phyloP scores from a whole-genome alignment of 92 coral and sea anemone genomes.

The Blastomussa wellsi region DNA sequence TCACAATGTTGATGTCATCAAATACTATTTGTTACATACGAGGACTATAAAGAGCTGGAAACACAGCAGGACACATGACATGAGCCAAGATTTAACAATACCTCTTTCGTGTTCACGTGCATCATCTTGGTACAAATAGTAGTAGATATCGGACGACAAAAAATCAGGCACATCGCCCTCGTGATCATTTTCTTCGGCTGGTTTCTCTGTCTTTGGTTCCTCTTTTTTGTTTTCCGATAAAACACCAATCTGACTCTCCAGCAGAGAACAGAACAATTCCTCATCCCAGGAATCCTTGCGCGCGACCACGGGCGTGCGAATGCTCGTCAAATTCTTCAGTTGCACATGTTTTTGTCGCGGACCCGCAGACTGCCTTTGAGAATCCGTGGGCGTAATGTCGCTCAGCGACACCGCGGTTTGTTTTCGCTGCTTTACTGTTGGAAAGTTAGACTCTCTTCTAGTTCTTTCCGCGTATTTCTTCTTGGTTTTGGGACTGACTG shows the following conservation, averaged over 20 bases:
- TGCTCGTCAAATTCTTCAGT: conserved; percentile 19
- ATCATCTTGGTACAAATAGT: conserved; percentile 45
- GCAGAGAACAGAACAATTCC: conserved; percentile 43
- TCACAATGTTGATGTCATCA: too few species aligned
- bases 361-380: not conserved
- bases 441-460: conserved; percentile 13
- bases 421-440: conserved; percentile 17
- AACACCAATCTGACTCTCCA: conserved; percentile 44
- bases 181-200: not conserved
- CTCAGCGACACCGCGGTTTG: conserved; percentile 55
- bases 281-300: conserved; percentile 43
- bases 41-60: too few species aligned
- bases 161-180: conserved; percentile 38
- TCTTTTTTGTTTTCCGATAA: conserved; percentile 8
- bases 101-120: conserved; percentile 6
- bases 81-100: not conserved
- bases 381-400: conserved; percentile 41
- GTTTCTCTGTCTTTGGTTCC: not conserved
- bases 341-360: conserved; percentile 2
- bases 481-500: conserved; percentile 70
- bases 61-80: not conserved
- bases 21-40: too few species aligned
- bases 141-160: conserved; percentile 53
- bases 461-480: conserved; percentile 52
- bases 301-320: conserved; percentile 16